phyloP scores from a whole-genome alignment of 2,797 vertebrate species.

The Rhinogobio ventralis region DNA sequence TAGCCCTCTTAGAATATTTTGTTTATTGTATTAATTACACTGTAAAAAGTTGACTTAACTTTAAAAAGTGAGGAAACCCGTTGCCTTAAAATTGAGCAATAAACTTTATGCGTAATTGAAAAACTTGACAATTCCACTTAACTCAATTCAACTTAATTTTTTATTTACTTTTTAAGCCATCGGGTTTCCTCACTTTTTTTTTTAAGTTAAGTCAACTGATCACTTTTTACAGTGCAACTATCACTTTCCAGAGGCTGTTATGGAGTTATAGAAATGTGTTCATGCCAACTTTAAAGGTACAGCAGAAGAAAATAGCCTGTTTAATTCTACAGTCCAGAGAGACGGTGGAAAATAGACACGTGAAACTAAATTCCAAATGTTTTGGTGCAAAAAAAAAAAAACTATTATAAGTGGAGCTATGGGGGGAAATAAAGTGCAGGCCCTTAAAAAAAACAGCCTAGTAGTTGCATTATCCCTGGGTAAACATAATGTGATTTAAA shows the following conservation, averaged over 20 bases:
- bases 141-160: too few species aligned
- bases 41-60: too few species aligned
- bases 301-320: neutral
- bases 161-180: too few species aligned
- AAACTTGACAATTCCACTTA: too few species aligned
- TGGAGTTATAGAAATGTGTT: too few species aligned
- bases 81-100: too few species aligned
- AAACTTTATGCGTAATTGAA: too few species aligned
- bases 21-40: neutral
- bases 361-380: neutral
- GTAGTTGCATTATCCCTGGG: neutral
- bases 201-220: too few species aligned
- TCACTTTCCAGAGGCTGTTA: too few species aligned
- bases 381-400: neutral
- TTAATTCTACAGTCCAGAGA: neutral
- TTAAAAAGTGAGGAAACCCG: too few species aligned
- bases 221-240: too few species aligned
- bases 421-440: neutral
- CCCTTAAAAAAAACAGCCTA: neutral
- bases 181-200: too few species aligned
- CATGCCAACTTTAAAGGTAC: neutral
- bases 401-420: neutral
- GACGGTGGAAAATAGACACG: neutral
- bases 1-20: neutral
- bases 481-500: conserved; percentile 1